Conservation (phyloP, 2,888 invertebrate genomes). For the Ctenicera cuprea region DNA sequence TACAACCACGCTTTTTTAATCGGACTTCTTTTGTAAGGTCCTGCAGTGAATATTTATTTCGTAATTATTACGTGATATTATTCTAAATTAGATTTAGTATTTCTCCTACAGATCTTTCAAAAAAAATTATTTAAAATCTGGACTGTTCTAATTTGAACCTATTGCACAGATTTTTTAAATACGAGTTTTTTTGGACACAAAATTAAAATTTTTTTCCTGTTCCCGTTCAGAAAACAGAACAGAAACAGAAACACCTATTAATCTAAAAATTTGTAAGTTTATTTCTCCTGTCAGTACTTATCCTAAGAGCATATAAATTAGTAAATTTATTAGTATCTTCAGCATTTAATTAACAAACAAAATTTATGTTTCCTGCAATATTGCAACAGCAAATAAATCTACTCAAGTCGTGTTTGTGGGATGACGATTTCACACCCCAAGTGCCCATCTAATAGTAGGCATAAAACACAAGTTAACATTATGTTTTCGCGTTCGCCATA, state of each 20-base stretch:
- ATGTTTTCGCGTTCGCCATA: background rate
- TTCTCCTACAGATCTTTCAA: no score
- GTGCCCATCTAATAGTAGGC: background rate
- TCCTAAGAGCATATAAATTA: conserved; percentile 14
- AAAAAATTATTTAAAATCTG: no score
- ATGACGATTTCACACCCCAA: conserved; percentile 9
- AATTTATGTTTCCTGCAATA: conserved; percentile 25
- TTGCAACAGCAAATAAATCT: conserved; percentile 21
- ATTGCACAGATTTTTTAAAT: no score
- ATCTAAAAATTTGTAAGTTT: conserved; percentile 9
- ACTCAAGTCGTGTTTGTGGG: background rate
- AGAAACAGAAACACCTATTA: background rate
- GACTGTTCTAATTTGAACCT: no score
- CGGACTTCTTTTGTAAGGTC: no score
- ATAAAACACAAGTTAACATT: background rate
- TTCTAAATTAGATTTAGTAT: no score
- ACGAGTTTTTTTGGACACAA: no score
- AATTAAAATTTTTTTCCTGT: no score
- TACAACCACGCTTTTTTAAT: no score
- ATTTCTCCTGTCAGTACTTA: conserved; percentile 5
- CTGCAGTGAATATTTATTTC: no score
- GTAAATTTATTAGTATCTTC: conserved; percentile 20
- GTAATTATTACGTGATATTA: no score
- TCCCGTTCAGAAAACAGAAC: no score
- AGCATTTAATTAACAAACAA: conserved; percentile 17